Conservation (phyloP, 2,888 invertebrate species). For the Ethmia dodecea region DNA sequence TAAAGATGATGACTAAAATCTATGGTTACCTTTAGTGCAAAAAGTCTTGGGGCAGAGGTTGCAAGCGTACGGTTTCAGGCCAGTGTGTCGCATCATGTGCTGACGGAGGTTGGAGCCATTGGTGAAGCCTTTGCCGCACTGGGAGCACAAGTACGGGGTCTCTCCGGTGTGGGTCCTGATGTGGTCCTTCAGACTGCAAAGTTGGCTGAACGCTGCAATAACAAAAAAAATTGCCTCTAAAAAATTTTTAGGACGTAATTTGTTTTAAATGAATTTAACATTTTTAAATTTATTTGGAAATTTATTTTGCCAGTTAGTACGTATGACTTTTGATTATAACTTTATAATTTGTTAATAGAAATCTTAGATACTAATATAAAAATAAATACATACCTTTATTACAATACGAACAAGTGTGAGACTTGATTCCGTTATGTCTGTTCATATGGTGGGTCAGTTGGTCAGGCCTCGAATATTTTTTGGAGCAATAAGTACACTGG, state of each 20-base stretch:
- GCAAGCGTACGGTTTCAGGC: conserved; percentile 72
- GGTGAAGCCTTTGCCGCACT: conserved; percentile 75
- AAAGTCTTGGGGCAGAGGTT: conserved; percentile 77
- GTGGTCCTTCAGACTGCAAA: conserved; percentile 75
- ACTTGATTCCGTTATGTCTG: conserved; percentile 75
- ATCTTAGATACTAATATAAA: conserved; percentile 1
- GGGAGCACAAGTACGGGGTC: conserved; percentile 72
- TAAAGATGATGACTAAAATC: too few relatives aligned
- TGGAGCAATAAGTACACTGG: conserved; percentile 75
- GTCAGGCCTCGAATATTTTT: conserved; percentile 75
- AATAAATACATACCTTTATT: conserved; percentile 62
- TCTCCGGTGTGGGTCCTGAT: conserved; percentile 74
- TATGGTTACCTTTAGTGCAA: conserved; percentile 63
- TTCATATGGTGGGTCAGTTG: conserved; percentile 77
- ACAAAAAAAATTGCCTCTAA: neutral
- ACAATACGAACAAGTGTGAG: conserved; percentile 77
- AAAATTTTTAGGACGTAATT: neutral
- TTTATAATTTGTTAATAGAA: too few relatives aligned
- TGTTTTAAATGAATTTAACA: too few relatives aligned
- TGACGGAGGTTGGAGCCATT: conserved; percentile 77
- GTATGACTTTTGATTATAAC: neutral
- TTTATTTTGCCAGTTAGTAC: neutral
- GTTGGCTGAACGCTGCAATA: conserved; percentile 65
- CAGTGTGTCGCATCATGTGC: conserved; percentile 75
- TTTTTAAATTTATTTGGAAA: neutral